Conservation (phyloP, 2,113 vertebrate genomes). For the Oceanites oceanicus region DNA sequence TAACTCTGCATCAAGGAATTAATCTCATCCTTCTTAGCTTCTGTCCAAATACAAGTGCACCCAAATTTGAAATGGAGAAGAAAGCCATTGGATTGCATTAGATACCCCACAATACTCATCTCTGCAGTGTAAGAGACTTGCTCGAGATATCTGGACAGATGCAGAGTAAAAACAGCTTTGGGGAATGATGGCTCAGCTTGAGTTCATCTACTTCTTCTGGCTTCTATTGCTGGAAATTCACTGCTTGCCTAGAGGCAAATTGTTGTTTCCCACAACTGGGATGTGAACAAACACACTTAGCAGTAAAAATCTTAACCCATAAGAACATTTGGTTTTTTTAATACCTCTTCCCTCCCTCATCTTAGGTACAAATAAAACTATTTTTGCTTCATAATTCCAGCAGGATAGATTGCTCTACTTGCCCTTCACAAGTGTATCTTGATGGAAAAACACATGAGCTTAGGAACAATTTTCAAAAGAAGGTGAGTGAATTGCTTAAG, state of each 20-base stretch:
- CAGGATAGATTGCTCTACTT: slow-evolving; percentile 8
- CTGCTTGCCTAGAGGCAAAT: neutral
- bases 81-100: neutral
- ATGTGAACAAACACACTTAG: neutral
- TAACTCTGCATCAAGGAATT: neutral
- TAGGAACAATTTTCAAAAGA: neutral
- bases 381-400: neutral
- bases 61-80: neutral
- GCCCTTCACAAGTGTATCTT: slow-evolving; percentile 12
- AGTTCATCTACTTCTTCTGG: neutral
- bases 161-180: neutral
- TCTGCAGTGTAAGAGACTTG: neutral
- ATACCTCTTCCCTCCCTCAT: neutral
- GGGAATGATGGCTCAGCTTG: neutral
- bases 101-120: too few relatives aligned
- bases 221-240: slow-evolving; percentile 26
- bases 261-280: slow-evolving; percentile 15
- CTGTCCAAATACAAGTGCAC: neutral
- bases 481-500: neutral
- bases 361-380: slow-evolving; percentile 7
- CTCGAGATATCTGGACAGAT: neutral
- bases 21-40: neutral
- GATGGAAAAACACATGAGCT: slow-evolving; percentile 31
- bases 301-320: slow-evolving; percentile 8
- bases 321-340: neutral